Base-by-base conservation (phyloP, 2,113 vertebrate species). In the Ptychochromis oligacanthus region DNA sequence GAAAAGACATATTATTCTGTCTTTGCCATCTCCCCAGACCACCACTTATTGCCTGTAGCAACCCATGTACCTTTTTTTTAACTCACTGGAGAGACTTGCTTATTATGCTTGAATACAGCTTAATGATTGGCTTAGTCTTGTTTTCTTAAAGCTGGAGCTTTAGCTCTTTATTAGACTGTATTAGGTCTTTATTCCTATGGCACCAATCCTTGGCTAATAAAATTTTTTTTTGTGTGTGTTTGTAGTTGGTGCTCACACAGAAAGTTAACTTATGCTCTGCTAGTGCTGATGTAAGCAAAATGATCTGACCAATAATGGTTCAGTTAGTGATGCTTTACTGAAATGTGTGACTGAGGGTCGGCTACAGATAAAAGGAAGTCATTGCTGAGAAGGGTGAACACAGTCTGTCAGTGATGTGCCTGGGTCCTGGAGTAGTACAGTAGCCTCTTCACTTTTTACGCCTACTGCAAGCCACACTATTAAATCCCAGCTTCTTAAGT, bases 101-200 rank as follows among this genome's bases (percentile, higher is more conserved):
- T 31, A 24, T 72, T 52, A 72, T 72, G 65, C 65, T 26, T 72
- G 43, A 72, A 72, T 54, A 28, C 67, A 72, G 46, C 26, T 52
- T 82, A 87, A 88, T 81, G 62, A 88, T 75, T 85, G 78, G 83
- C 55, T 85, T 59, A 55, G 61, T 40, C 83, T 86, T 85, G 62
- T 87, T 87, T 86, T 59, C 79, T 83, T 55, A 81, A 58, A 80
- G 82, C 80, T 6, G 17, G 9, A 88, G 78, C 64, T 83, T 84
- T 22, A 84, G 72, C 79, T 79, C 54, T 55, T 72, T 87, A 77
- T 74, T 75, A 75, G 26, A 57, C 26, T 80, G 20, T 40, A 64
- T 81, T 76, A 52, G 14, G 8, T 54, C 14, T 81, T 54, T 83
- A 80, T 80, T 76, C 34, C 65, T 67, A 62, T 80, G 67, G 56